Evolutionary conservation across 2,797 vertebrate species (phyloP).

Genomic region (Chaenodraco wilsoni): DNA sequence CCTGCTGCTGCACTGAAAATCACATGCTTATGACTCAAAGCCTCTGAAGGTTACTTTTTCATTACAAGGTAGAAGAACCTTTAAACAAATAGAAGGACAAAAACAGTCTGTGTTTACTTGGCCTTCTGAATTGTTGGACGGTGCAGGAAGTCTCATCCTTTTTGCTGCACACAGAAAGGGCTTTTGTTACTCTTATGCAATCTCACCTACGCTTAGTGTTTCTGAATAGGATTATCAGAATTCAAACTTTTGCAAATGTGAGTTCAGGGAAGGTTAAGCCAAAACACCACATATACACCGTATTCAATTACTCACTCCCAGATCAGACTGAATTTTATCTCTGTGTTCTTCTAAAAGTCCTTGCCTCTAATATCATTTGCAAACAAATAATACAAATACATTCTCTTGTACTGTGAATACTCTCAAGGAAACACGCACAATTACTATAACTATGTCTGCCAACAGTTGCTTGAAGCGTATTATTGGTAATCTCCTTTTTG

Average conservation of each 20-base stretch:
- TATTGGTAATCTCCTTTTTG: background rate
- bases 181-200: background rate
- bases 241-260: background rate
- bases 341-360: background rate
- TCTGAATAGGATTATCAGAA: background rate
- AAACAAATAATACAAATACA: too few species aligned
- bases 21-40: conserved; percentile 41
- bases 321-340: background rate
- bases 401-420: too few species aligned
- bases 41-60: conserved; percentile 46
- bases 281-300: background rate
- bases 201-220: background rate
- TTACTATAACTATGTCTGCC: too few species aligned
- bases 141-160: background rate
- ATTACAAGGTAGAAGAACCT: conserved; percentile 8
- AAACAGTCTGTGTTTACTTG: conserved; percentile 33
- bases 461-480: background rate
- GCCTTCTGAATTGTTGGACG: conserved; percentile 10
- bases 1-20: conserved; percentile 29
- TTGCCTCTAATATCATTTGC: background rate
- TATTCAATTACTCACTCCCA: background rate
- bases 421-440: background rate
- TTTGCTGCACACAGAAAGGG: background rate
- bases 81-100: conserved; percentile 43
- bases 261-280: background rate